phyloP scores from a whole-genome alignment of 2,113 vertebrate genomes.

The Scartelaos histophorus region DNA sequence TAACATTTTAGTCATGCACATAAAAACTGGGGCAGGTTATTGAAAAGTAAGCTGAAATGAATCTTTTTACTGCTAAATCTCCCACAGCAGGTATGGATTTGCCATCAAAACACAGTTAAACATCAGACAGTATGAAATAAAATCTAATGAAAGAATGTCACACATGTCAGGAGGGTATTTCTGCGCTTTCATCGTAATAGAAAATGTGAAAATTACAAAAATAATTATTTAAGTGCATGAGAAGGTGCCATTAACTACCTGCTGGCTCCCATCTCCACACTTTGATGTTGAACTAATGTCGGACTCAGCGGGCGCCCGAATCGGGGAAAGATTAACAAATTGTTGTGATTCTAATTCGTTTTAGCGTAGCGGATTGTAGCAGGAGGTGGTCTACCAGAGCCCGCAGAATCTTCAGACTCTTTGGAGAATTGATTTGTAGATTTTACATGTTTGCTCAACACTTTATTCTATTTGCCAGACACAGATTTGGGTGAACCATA shows the following conservation, averaged over 20 bases:
- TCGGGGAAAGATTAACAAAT: slow-evolving; percentile 60
- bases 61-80: slow-evolving; percentile 43
- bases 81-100: slow-evolving; percentile 51
- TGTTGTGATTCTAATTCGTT: slow-evolving; percentile 52
- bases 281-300: slow-evolving; percentile 54
- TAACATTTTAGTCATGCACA: slow-evolving; percentile 14
- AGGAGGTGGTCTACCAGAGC: slow-evolving; percentile 2
- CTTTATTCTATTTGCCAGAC: slow-evolving; percentile 75
- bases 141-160: slow-evolving; percentile 14
- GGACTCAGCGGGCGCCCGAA: slow-evolving; percentile 49
- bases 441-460: slow-evolving; percentile 59
- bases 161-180: background rate
- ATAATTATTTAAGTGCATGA: slow-evolving; percentile 48
- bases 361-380: slow-evolving; percentile 28
- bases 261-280: slow-evolving; percentile 60
- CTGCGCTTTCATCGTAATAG: slow-evolving; percentile 33
- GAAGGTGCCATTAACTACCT: slow-evolving; percentile 59
- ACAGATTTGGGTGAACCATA: slow-evolving; percentile 16
- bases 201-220: slow-evolving; percentile 30
- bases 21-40: slow-evolving; percentile 15
- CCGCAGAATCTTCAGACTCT: slow-evolving; percentile 17
- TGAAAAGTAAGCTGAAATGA: slow-evolving; percentile 15
- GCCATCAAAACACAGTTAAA: slow-evolving; percentile 42
- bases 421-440: slow-evolving; percentile 46
- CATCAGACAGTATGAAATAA: slow-evolving; percentile 19